Evolutionary conservation across 2,797 vertebrate species (phyloP), one percentile per base, ranked within the genome.

Genomic region (Siniperca scherzeri): DNA sequence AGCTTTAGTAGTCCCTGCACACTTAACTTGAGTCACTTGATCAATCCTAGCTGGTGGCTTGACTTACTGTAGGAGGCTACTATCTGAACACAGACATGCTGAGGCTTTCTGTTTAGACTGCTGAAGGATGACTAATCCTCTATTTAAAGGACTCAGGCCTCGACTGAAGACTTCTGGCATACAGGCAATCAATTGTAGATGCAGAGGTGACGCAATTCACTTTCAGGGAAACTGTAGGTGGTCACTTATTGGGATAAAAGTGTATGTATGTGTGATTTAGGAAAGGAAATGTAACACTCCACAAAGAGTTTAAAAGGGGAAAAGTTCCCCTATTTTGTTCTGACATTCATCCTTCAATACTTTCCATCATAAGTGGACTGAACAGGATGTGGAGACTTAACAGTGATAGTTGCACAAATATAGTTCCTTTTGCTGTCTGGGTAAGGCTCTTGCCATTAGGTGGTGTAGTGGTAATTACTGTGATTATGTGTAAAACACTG

Each of bases 101-200:
- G 78, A 61, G 78, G 64, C 77, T 85, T 87, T 87, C 82, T 83
- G 80, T 78, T 81, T 64, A 64, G 84, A 68, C 82, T 44, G 84
- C 81, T 89, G 83, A 77, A 77, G 88, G 87, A 88, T 93, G 91
- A 94, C 90, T 92, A 93, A 91, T 87, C 74, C 74, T 78, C 92
- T 87, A 90, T 92, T 91, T 91, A 90, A 91, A 91, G 88, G 86
- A 69, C 85, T 82, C 65, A 17, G 76, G 78, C 78, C 81, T 84
- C 61, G 38, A 89, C 85, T 68, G 65, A 88, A 79, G 74, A 82
- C 84, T 82, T 78, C 53, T 81, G 80, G 72, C 83, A 50, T n/a
- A 42, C 40, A 60, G 79, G 81, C 80, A 88, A 87, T 87, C 83
- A 80, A 88, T 88, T 46, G 83, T 59, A 60, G 77, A 88, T 33